Percentiles rank a stretch among this genome's conserved stretches.
Evolutionary conservation across 2,888 invertebrate genomes (phyloP).

Genomic region (Trichogramma evanescens): DNA sequence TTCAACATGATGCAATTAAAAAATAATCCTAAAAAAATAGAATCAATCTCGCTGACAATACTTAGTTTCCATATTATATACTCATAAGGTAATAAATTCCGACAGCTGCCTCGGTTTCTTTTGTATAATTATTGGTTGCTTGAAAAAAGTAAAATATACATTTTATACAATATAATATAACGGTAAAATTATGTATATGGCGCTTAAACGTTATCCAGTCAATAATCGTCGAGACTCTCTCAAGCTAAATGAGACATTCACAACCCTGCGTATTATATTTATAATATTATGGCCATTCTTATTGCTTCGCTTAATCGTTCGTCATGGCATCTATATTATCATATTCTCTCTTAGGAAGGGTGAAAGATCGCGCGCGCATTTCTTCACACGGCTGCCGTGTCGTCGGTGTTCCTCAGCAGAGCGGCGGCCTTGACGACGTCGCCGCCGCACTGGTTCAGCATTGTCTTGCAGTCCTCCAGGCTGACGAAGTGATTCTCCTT

Average conservation of each 20-base stretch:
- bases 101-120: too few species aligned
- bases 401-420: constrained; percentile 39
- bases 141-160: background rate
- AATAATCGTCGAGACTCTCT: background rate
- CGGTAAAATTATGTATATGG: constrained; percentile 1
- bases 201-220: constrained; percentile 4
- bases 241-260: background rate
- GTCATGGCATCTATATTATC: background rate
- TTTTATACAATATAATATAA: constrained; percentile 7
- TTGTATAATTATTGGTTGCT: too few species aligned
- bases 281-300: too few species aligned
- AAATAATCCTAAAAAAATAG: too few species aligned
- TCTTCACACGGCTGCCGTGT: constrained; percentile 39
- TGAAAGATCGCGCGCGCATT: background rate
- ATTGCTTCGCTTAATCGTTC: too few species aligned
- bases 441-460: constrained; percentile 42
- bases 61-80: too few species aligned
- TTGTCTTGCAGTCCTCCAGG: constrained; percentile 42
- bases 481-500: constrained; percentile 42
- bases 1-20: too few species aligned
- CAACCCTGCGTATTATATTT: background rate
- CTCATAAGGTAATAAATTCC: too few species aligned
- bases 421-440: constrained; percentile 45
- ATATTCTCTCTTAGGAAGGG: background rate
- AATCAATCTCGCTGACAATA: too few species aligned